phyloP scores from a whole-genome alignment of 2,797 vertebrate species.

The Malurus splendens region DNA sequence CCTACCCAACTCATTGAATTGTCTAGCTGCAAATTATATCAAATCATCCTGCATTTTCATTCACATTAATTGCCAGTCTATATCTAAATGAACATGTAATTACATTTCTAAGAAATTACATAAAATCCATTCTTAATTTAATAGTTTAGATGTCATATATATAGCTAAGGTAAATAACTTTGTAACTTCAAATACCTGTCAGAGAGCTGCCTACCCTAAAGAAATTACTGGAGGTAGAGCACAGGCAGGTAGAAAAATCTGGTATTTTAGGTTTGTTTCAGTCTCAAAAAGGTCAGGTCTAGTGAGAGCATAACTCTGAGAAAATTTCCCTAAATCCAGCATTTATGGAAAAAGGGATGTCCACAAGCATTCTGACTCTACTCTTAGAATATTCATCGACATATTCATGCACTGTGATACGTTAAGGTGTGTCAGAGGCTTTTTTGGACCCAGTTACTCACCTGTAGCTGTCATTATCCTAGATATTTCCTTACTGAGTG shows the following conservation, averaged over 20 bases:
- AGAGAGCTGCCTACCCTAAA: neutral
- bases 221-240: neutral
- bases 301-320: neutral
- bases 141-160: neutral
- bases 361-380: neutral
- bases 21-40: neutral
- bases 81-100: neutral
- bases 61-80: neutral
- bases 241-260: neutral
- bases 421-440: neutral
- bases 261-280: neutral
- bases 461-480: neutral
- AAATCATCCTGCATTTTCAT: neutral
- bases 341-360: neutral
- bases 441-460: neutral
- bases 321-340: neutral
- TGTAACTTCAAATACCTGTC: neutral
- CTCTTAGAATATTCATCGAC: neutral
- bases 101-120: neutral
- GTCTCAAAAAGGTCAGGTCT: constrained; percentile 2
- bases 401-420: neutral
- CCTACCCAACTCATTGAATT: neutral
- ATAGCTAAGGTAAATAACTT: neutral
- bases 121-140: neutral
- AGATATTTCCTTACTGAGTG: neutral